These are phyloP conservation scores for Ctenomys sociabilis DNA, from an alignment of 2,113 vertebrate species.

Conservation along the genomic window DNA sequence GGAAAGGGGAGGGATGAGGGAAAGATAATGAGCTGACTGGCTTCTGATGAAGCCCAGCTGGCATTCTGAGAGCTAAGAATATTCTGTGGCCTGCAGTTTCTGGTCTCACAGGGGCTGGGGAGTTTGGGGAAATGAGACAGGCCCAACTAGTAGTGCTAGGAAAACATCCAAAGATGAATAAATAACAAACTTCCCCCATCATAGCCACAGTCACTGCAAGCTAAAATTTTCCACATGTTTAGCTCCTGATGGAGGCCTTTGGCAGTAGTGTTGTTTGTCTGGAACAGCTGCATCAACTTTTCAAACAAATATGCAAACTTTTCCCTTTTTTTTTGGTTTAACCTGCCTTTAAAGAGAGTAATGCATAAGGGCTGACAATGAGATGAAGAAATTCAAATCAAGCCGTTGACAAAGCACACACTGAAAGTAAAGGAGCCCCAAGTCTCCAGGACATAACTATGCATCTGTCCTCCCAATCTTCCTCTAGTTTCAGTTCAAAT, in stretches of 20 bases:
- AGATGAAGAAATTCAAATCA: slow-evolving; percentile 71
- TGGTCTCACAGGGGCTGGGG: neutral
- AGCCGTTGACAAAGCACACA: slow-evolving; percentile 50
- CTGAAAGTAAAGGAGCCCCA: slow-evolving; percentile 36
- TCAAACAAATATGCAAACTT: slow-evolving; percentile 49
- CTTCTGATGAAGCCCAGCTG: slow-evolving; percentile 58
- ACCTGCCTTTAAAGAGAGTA: slow-evolving; percentile 65
- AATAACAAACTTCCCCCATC: slow-evolving; percentile 66
- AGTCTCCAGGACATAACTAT: slow-evolving; percentile 34
- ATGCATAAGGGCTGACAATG: slow-evolving; percentile 64
- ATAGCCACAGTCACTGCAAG: slow-evolving; percentile 35
- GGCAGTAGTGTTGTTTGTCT: slow-evolving; percentile 75
- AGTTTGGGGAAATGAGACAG: neutral
- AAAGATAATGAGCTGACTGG: slow-evolving; percentile 57
- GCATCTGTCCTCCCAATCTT: neutral
- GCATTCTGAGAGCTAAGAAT: slow-evolving; percentile 73
- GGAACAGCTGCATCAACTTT: slow-evolving; percentile 71
- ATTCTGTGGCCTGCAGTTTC: slow-evolving; percentile 42
- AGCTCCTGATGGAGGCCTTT: slow-evolving; percentile 66
- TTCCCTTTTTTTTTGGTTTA: slow-evolving; percentile 61
- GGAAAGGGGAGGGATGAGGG: neutral
- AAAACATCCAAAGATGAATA: slow-evolving; percentile 72
- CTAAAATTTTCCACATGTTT: slow-evolving; percentile 72
- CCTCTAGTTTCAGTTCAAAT: slow-evolving; percentile 39
- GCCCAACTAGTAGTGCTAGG: slow-evolving; percentile 57